Conservation (phyloP, 1,140 invertebrate species). For the Argopecten irradians region DNA sequence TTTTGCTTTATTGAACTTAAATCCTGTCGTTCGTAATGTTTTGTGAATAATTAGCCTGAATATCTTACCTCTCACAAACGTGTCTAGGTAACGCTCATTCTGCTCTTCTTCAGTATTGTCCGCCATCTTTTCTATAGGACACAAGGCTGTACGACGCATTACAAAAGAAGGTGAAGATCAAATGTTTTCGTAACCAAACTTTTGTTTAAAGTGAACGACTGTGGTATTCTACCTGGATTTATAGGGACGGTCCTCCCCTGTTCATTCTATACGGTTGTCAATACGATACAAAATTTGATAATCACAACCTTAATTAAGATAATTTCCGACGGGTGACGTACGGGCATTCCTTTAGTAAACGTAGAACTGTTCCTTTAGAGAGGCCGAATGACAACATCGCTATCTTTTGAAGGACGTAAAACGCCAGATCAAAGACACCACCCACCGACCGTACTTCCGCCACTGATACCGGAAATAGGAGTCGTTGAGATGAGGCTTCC, state of each 20-base stretch:
- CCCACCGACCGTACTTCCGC: neutral
- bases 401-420: neutral
- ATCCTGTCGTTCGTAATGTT: too few relatives aligned
- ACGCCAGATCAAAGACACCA: neutral
- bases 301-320: neutral
- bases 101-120: neutral
- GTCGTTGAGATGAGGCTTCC: neutral
- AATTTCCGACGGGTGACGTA: neutral
- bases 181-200: neutral
- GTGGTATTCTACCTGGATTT: neutral
- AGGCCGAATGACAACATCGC: neutral
- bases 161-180: neutral
- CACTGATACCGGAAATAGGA: neutral
- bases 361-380: neutral
- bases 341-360: neutral
- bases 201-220: neutral
- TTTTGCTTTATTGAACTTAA: too few relatives aligned
- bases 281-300: neutral
- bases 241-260: neutral
- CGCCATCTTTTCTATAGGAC: neutral
- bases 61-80: neutral
- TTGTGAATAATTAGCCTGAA: too few relatives aligned
- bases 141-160: neutral
- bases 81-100: neutral
- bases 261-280: neutral